These are phyloP conservation scores for Falcunculus frontatus DNA, from an alignment of 2,113 vertebrate genomes.

Conservation along the genomic window DNA sequence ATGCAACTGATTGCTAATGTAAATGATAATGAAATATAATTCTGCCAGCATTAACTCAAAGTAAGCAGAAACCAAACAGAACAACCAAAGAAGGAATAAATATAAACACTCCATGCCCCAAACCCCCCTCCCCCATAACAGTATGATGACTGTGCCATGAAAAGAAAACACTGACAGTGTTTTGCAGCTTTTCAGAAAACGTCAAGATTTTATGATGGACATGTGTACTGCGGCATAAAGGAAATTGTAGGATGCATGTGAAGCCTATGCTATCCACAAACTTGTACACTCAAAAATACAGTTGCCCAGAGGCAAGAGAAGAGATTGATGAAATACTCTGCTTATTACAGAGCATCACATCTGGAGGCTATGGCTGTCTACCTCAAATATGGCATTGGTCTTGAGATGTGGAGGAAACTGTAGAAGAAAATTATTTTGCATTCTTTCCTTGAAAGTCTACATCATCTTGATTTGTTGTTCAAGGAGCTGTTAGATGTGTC, in stretches of 20 bases:
- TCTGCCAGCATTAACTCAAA: neutral
- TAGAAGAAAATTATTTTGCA: neutral
- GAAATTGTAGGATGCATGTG: neutral
- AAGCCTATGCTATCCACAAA: neutral
- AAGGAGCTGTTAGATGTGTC: neutral
- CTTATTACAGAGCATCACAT: neutral
- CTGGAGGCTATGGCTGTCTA: neutral
- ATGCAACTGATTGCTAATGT: neutral
- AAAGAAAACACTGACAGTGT: neutral
- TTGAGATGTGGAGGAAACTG: neutral
- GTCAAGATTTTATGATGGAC: neutral
- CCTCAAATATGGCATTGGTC: neutral
- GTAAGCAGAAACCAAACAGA: neutral
- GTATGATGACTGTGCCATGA: neutral
- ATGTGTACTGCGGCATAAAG: neutral
- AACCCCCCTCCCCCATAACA: rapidly evolving
- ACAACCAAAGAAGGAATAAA: neutral
- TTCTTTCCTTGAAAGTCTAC: neutral
- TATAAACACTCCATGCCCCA: neutral
- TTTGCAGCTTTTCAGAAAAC: neutral
- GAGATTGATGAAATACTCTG: neutral
- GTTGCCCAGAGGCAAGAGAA: neutral
- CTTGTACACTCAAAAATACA: neutral
- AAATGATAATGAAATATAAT: neutral
- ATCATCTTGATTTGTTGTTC: neutral